phyloP scores from a whole-genome alignment of 2,113 vertebrate species.

The Leucosticte australis region DNA sequence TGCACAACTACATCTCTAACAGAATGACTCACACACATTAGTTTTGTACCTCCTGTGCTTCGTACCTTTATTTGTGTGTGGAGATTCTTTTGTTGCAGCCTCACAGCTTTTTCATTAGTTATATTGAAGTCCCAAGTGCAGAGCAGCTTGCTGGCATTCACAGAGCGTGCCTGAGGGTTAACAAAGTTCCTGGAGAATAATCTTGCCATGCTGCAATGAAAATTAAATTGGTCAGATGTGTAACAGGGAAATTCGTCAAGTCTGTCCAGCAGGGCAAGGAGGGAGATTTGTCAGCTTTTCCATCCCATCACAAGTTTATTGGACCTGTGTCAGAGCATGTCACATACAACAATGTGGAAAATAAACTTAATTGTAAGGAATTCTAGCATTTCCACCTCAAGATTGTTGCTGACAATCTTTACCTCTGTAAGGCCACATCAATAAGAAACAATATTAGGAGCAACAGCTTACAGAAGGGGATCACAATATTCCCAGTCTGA shows the following conservation, averaged over 20 bases:
- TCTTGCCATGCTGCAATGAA: conserved; percentile 81
- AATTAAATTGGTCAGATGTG: background rate
- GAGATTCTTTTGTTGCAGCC: conserved; percentile 86
- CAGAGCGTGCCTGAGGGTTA: conserved; percentile 60
- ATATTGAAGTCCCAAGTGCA: conserved; percentile 94
- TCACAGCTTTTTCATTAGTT: conserved; percentile 84
- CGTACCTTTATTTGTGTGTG: conserved; percentile 89
- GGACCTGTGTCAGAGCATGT: background rate
- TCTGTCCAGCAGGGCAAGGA: background rate
- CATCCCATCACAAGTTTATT: background rate
- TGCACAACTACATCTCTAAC: background rate
- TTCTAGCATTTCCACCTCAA: background rate
- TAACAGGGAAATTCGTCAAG: background rate
- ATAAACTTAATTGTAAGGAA: background rate
- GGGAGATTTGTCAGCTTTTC: background rate
- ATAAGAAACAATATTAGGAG: background rate
- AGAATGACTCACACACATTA: background rate
- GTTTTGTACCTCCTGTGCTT: background rate
- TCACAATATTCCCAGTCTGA: background rate
- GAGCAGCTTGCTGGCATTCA: conserved; percentile 82
- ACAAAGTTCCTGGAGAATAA: conserved; percentile 85
- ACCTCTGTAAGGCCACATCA: background rate
- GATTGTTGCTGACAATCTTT: background rate
- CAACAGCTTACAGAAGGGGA: background rate
- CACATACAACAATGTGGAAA: background rate